Evolutionary conservation across 2,113 vertebrate species (phyloP).

Genomic region (Mastomys natalensis): DNA sequence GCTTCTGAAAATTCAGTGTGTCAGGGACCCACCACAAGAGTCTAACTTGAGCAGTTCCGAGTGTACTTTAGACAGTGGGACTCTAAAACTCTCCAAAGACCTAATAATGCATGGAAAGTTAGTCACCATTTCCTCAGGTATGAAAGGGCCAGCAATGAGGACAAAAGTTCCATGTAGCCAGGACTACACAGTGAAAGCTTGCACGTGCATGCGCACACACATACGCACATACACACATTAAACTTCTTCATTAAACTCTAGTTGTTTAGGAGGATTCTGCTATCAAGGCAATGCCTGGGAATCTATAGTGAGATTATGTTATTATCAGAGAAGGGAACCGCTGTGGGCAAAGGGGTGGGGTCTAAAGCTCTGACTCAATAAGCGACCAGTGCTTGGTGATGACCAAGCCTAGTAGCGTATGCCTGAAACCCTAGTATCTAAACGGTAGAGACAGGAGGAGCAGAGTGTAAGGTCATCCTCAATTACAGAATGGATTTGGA

Average conservation of each 20-base stretch:
- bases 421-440: not conserved
- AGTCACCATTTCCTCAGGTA: not conserved
- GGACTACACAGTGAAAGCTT: not conserved
- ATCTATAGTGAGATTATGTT: not conserved
- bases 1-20: not conserved
- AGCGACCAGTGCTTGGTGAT: not conserved
- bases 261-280: not conserved
- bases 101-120: not conserved
- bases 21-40: not conserved
- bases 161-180: not conserved
- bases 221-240: not conserved
- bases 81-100: not conserved
- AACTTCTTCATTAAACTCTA: not conserved
- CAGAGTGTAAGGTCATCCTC: not conserved
- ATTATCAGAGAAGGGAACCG: not conserved
- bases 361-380: not conserved
- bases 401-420: too few species aligned
- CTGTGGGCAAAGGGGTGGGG: not conserved
- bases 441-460: not conserved
- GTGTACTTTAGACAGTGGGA: not conserved
- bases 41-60: not conserved
- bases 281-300: not conserved
- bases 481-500: not conserved
- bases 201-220: not conserved
- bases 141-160: not conserved